Evolutionary conservation across 2,797 vertebrate species (phyloP), one percentile per base, ranked within the genome.

Genomic region (Anomalospiza imberbis): DNA sequence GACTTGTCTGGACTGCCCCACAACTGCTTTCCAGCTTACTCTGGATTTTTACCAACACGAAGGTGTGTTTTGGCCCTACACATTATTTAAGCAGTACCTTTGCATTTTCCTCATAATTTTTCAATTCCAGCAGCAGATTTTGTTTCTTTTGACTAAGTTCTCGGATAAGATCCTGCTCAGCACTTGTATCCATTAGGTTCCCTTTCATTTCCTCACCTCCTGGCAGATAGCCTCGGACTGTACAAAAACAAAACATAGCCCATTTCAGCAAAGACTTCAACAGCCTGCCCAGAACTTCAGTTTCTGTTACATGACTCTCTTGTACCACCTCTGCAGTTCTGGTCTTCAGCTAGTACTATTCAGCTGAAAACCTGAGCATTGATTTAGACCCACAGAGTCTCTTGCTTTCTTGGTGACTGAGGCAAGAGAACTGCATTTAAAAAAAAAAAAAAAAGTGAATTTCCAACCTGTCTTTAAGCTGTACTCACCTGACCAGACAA

Each of bases 81-180:
- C 8, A 7, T 22, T 42, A 26, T 44, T 32, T 7, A 83, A 85
- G 31, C 13, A 81, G 31, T 94, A 99, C 99, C 98, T 99, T 99
- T 75, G 98, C 91, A 10, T 98, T 99, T 94, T 99, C 99, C 81
- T 99, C 98, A 29, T 99, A 99, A 98, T 99, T 99, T 55, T 98
- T 98, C 42, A 99, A 98, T 94, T 99, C 99, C 57, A 99, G 97
- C 89, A 99, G 92, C 55, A 99, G 98, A 89, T 98, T 99, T 97
- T 99, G 99, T 95, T 98, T 99, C 81, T 99, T 99, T 67, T 99
- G 99, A 96, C 99, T 99, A 86, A 99, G 98, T 86, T 99, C 99
- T 95, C 99, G 97, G 91, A 99, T 97, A 13, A 99, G 97, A 94
- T 99, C 99, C 97, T 99, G 99, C 88, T 99, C 99, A 42, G 98